A percentile compares a stretch with the other conserved stretches of the same genome.
Evolutionary conservation across 2,888 invertebrate species (phyloP).

Genomic region (Patella pellucida): DNA sequence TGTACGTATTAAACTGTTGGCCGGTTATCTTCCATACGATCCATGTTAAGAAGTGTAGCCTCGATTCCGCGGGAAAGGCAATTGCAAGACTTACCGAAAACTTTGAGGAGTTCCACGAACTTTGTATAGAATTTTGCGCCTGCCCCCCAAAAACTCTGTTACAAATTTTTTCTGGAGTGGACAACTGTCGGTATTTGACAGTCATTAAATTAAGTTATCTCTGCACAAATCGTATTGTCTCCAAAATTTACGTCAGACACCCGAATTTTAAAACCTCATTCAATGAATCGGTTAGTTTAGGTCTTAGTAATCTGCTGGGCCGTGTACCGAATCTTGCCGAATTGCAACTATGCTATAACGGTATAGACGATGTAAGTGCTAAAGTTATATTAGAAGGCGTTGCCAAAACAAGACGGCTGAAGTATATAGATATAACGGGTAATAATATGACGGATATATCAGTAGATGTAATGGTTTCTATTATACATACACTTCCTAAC

Average conservation of each 20-base stretch:
- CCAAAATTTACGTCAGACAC: constrained; percentile 29
- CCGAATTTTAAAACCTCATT: constrained; percentile 29
- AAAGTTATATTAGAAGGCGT: constrained; percentile 24
- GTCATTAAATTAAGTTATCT: constrained; percentile 31
- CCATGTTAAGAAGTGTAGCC: constrained; percentile 34
- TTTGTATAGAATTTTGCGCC: constrained; percentile 37
- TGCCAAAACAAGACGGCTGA: constrained; percentile 20
- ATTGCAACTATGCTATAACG: constrained; percentile 34
- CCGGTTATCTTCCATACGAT: constrained; percentile 30
- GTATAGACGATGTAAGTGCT: constrained; percentile 31
- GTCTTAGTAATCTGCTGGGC: constrained; percentile 27
- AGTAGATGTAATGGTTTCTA: constrained; percentile 29
- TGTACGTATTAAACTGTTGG: constrained; percentile 37
- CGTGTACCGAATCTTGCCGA: constrained; percentile 25
- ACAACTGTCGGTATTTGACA: constrained; percentile 1
- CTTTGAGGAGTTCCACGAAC: constrained; percentile 21
- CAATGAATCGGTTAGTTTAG: constrained; percentile 21
- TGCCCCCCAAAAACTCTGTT: constrained; percentile 27
- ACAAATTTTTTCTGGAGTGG: constrained; percentile 23
- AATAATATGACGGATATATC: constrained; percentile 35
- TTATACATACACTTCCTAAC: constrained; percentile 21
- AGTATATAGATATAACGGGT: constrained; percentile 35
- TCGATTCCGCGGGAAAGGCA: constrained; percentile 29
- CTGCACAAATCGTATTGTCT: constrained; percentile 34
- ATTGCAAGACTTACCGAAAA: constrained; percentile 28